Percentiles rank a stretch among this genome's conserved stretches.
These are phyloP conservation scores for Petromus typicus DNA, from an alignment of 2,113 vertebrate species.

Conservation along the genomic window DNA sequence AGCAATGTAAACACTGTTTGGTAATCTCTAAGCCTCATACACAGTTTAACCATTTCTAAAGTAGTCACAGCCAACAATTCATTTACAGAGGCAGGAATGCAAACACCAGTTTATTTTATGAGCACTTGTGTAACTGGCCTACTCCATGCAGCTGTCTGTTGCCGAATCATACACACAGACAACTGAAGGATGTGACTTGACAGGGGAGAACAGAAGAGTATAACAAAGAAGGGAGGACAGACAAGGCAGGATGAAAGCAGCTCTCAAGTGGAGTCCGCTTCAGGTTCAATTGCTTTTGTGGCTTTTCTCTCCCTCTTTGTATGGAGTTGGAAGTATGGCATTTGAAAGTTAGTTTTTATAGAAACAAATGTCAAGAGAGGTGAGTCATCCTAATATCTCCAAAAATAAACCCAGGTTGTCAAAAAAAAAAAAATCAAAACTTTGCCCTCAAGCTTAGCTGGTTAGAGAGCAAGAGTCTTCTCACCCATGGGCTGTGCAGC, in stretches of 20 bases:
- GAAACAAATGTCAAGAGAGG: slow-evolving; percentile 78
- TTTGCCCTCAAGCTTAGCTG: slow-evolving; percentile 60
- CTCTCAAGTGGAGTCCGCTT: neutral
- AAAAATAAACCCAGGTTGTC: slow-evolving; percentile 79
- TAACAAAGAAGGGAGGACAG: neutral
- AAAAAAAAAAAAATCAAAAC: slow-evolving; percentile 77
- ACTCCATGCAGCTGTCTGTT: neutral
- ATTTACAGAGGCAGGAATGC: neutral
- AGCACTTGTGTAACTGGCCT: neutral
- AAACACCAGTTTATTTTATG: neutral
- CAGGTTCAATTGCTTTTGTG: slow-evolving; percentile 17
- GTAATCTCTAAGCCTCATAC: neutral
- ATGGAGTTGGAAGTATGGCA: slow-evolving; percentile 75
- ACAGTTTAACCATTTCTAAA: neutral
- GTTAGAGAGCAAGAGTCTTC: slow-evolving; percentile 25
- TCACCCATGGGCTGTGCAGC: neutral
- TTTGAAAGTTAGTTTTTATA: slow-evolving; percentile 80
- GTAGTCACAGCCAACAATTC: neutral
- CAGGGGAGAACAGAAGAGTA: neutral
- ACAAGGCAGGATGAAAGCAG: neutral
- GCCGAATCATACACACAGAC: neutral
- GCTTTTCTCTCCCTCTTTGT: slow-evolving; percentile 63
- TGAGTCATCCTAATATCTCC: slow-evolving; percentile 78
- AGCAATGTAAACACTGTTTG: neutral
- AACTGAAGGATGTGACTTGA: neutral